Conservation (phyloP, 2,888 invertebrate species). For the Nephrotoma guestfalica region DNA sequence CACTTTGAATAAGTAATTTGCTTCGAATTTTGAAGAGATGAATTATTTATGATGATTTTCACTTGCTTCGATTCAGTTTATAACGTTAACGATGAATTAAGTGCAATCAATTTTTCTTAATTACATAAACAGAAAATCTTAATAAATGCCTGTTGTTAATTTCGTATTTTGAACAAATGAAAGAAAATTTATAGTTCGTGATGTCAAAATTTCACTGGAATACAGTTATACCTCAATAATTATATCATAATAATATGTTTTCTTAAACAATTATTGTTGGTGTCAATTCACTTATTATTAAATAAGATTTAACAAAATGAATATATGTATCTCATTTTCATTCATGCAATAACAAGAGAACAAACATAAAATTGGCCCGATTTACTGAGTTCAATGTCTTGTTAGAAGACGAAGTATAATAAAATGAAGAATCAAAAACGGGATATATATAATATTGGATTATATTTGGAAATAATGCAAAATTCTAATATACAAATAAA, state of each 20-base stretch:
- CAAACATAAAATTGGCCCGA: background rate
- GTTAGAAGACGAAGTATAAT: background rate
- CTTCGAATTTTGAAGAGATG: too few species aligned
- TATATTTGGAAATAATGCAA: background rate
- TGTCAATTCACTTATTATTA: background rate
- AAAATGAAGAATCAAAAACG: background rate
- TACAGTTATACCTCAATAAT: background rate
- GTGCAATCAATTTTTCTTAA: too few species aligned
- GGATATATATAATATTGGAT: background rate
- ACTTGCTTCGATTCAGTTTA: too few species aligned
- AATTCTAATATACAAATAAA: background rate
- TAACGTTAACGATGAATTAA: too few species aligned
- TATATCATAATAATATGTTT: background rate
- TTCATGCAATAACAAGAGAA: background rate
- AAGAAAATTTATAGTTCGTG: background rate
- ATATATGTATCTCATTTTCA: background rate
- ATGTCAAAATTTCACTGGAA: background rate
- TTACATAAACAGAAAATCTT: too few species aligned
- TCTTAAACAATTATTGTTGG: background rate
- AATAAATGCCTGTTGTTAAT: too few species aligned
- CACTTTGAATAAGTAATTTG: too few species aligned
- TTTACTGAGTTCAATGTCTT: background rate
- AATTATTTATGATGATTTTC: too few species aligned
- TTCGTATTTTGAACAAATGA: background rate
- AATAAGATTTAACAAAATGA: background rate